These are phyloP conservation scores for Pelodiscus sinensis DNA, from an alignment of 2,113 vertebrate genomes.

Conservation along the genomic window DNA sequence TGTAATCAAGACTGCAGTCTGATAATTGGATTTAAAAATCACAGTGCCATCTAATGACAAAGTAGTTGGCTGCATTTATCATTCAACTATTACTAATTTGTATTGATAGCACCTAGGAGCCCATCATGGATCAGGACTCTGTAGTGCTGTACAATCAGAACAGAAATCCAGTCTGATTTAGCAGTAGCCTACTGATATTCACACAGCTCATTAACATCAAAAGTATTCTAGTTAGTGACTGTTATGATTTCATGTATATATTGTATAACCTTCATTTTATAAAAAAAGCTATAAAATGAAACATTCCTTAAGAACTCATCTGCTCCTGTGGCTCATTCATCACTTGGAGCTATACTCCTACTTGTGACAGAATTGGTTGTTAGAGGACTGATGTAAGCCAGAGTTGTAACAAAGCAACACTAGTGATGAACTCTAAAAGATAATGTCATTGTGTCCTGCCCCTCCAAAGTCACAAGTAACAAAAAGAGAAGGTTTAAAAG, in stretches of 20 bases:
- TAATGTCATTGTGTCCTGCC: background rate
- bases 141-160: background rate
- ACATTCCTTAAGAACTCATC: constrained; percentile 33
- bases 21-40: background rate
- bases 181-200: background rate
- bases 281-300: constrained; percentile 53
- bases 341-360: constrained; percentile 44
- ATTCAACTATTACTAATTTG: background rate
- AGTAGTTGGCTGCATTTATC: background rate
- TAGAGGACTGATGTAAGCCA: background rate
- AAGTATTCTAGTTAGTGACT: background rate
- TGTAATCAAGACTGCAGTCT: background rate
- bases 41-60: background rate
- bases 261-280: constrained; percentile 22
- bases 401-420: constrained; percentile 21
- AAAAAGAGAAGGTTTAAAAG: background rate
- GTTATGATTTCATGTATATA: too few species aligned
- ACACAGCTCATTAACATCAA: background rate
- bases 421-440: background rate
- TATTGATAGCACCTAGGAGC: background rate
- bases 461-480: background rate
- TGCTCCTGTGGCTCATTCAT: background rate
- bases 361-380: constrained; percentile 2
- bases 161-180: background rate
- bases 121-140: background rate